Evolutionary conservation across 2,888 invertebrate species (phyloP).

Genomic region (Endomychus coccineus): DNA sequence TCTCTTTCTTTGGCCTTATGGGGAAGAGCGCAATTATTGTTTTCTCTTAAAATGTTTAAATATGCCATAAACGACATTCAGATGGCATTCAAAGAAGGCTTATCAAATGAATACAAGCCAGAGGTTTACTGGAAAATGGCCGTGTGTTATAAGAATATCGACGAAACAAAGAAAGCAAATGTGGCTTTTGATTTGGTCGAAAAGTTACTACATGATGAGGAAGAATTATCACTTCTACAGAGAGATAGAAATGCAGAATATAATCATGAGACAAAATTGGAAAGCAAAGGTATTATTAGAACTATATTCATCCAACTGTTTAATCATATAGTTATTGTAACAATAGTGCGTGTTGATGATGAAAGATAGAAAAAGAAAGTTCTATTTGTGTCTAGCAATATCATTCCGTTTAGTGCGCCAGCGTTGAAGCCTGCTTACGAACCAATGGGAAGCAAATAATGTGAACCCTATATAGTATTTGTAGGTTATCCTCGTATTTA

Average conservation of each 20-base stretch:
- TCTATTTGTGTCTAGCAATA: no score
- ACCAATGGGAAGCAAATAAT: no score
- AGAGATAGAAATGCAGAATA: constrained; percentile 8
- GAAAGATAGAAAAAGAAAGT: no score
- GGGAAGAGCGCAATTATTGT: constrained; percentile 58
- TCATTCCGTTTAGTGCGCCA: no score
- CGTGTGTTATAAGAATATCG: constrained; percentile 57
- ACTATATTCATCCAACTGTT: no score
- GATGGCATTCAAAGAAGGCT: constrained; percentile 54
- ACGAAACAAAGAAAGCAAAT: constrained; percentile 54
- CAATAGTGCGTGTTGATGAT: no score
- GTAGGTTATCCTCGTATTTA: no score
- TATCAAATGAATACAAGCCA: constrained; percentile 54
- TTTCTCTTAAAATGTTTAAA: constrained; percentile 50
- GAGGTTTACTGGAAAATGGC: constrained; percentile 66
- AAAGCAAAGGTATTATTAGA: not conserved
- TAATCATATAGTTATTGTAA: no score
- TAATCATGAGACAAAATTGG: not conserved
- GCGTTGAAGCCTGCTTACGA: no score
- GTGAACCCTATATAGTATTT: no score
- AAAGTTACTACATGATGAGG: constrained; percentile 47
- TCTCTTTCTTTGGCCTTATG: constrained; percentile 59
- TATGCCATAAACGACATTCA: constrained; percentile 62
- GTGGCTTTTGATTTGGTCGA: constrained; percentile 59
- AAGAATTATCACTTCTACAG: not conserved